Evolutionary conservation across 2,888 invertebrate species (phyloP).

Genomic region (Catocala fraxini): DNA sequence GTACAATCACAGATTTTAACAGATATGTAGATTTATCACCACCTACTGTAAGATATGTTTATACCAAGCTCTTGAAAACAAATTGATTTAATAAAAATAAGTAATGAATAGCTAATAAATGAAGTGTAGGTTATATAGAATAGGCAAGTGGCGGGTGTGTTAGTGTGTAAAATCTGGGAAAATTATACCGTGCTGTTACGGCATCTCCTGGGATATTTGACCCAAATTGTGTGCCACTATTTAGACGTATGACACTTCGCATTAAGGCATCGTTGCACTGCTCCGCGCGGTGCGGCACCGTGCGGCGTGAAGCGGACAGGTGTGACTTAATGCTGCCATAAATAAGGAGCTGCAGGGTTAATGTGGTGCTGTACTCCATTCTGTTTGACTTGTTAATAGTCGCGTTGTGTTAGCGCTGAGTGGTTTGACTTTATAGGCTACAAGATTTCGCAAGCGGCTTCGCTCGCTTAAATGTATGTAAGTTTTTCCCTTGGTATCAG

Average conservation of each 20-base stretch:
- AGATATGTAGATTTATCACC: too few relatives aligned
- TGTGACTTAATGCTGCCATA: slow-evolving; percentile 37
- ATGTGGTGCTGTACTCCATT: slow-evolving; percentile 38
- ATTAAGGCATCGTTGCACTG: slow-evolving; percentile 29
- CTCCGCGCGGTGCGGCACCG: slow-evolving; percentile 5
- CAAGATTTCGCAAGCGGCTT: too few relatives aligned
- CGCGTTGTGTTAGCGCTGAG: slow-evolving; percentile 5
- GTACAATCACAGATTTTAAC: too few relatives aligned
- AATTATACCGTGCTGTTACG: slow-evolving; percentile 6
- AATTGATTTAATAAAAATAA: too few relatives aligned
- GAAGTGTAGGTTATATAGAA: too few relatives aligned
- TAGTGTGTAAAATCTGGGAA: not conserved
- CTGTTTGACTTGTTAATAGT: slow-evolving; percentile 48
- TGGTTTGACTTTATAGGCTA: too few relatives aligned
- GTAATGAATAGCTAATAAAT: too few relatives aligned
- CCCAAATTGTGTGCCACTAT: slow-evolving; percentile 31
- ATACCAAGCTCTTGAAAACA: too few relatives aligned
- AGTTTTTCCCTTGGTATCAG: too few relatives aligned
- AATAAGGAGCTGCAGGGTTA: slow-evolving; percentile 40
- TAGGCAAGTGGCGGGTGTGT: not conserved
- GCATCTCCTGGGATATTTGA: slow-evolving; percentile 27
- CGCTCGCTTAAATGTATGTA: too few relatives aligned
- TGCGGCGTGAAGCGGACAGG: slow-evolving; percentile 8
- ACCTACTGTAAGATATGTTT: too few relatives aligned
- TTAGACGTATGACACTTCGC: slow-evolving; percentile 24